Base-by-base conservation (phyloP, 2,888 invertebrate species). In the Cotesia congregata region DNA sequence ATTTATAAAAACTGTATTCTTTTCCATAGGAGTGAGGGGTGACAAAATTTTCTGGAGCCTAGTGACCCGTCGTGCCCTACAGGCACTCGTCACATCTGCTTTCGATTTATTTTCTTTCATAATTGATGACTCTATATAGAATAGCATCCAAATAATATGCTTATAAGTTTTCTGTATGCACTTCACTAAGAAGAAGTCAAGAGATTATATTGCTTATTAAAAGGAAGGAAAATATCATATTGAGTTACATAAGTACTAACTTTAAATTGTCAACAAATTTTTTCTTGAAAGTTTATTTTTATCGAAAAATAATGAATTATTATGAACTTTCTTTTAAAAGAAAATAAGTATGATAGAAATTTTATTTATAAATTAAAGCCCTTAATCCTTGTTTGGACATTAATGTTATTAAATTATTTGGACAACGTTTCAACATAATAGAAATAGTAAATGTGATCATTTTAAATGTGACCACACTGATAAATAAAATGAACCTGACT, bases 71-170 rank as follows among this genome's bases (percentile, higher is more conserved):
- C 79, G 85, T 73, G 83, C 83, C 81, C 75, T 69, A 82, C 84
- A 81, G 83, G 82, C 83, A 84, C 85, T 85, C 85, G 83, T 84
- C 84, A 85, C 87, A 87, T 88, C 88, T 87, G 87, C 88, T 20
- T 65, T 65, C 65, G 65, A 65, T 65, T 65, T 65, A 65, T 38
- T 65, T 65, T 38, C 38, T 5, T 30, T 38, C 30, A 38, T 65
- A 65, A 65, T 65, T 65, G 65, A 65, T 65, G 65, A 65, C 65
- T 65, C 30, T 65, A 65, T 41, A 50, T 69, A 62, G 39, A 65
- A 59, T 65, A 72, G 40, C 72, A 67, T 60, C 20, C 12, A 50
- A 30, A 30, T 30, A 30, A 30, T 7, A 70, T 72, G 50, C 4
- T 50, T 50, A 12, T 12, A 12, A 50, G 50, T 50, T 50, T 50